Percentiles rank a stretch among this genome's conserved stretches.
Conservation (phyloP, 2,888 invertebrate species). For the Drosophila borborema region DNA sequence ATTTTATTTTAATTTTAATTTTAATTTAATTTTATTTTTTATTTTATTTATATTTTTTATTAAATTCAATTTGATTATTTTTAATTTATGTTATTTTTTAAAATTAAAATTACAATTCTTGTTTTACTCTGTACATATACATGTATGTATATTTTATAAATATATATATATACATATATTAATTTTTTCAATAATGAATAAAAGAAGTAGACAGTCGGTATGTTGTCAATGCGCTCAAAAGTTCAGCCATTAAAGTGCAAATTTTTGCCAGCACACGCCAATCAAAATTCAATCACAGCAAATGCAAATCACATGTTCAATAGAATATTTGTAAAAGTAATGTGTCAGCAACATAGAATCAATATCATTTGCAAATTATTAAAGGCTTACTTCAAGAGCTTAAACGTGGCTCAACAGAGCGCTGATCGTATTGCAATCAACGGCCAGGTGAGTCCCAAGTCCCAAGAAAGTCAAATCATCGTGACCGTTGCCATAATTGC, state of each 20-base stretch:
- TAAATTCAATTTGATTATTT: too few species aligned
- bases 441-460: conserved; percentile 10
- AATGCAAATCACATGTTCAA: conserved; percentile 41
- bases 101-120: too few species aligned
- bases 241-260: conserved; percentile 8
- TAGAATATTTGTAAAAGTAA: conserved; percentile 8
- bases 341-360: conserved; percentile 25
- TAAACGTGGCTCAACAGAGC: background rate
- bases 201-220: background rate
- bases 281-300: conserved; percentile 21
- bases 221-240: background rate
- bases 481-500: conserved; percentile 53
- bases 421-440: conserved; percentile 35
- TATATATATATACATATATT: too few species aligned
- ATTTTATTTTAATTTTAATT: too few species aligned
- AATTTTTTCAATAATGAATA: background rate
- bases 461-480: conserved; percentile 48
- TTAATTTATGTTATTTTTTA: too few species aligned
- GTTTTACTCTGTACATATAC: too few species aligned
- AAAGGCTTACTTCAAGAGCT: conserved; percentile 15
- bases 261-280: conserved; percentile 1
- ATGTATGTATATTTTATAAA: too few species aligned
- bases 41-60: too few species aligned
- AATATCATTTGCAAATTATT: conserved; percentile 25
- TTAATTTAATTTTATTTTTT: too few species aligned